These are phyloP conservation scores for Perdita meconis DNA, from an alignment of 2,888 invertebrate genomes.

Conservation along the genomic window DNA sequence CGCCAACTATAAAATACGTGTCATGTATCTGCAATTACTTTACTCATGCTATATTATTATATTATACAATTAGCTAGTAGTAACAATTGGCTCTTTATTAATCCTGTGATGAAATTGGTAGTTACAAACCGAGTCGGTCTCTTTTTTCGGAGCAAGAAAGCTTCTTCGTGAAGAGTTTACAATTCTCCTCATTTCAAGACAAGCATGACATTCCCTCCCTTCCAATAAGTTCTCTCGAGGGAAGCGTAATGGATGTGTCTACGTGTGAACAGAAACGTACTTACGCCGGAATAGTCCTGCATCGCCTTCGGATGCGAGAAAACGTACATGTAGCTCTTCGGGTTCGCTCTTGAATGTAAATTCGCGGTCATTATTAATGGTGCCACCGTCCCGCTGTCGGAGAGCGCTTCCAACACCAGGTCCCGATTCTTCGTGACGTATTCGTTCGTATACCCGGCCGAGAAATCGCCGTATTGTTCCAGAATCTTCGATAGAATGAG, in stretches of 20 bases:
- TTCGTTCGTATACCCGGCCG: constrained; percentile 86
- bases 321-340: constrained; percentile 94
- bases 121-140: too few species aligned
- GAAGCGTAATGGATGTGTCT: constrained; percentile 3
- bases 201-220: constrained; percentile 2
- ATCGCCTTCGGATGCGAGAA: constrained; percentile 93
- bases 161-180: too few species aligned
- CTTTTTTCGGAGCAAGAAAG: too few species aligned
- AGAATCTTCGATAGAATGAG: constrained; percentile 78
- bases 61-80: too few species aligned
- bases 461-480: constrained; percentile 82
- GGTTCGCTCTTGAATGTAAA: constrained; percentile 90
- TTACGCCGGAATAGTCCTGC: constrained; percentile 91
- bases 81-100: too few species aligned
- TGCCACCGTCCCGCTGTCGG: constrained; percentile 94
- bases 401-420: constrained; percentile 93
- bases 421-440: constrained; percentile 89
- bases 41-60: too few species aligned
- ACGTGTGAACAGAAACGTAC: constrained; percentile 78
- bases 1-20: too few species aligned
- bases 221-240: constrained; percentile 9
- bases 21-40: too few species aligned
- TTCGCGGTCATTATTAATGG: constrained; percentile 91
- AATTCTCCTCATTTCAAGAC: constrained; percentile 3
- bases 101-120: too few species aligned